phyloP scores from a whole-genome alignment of 2,113 vertebrate species.

The Solenodon paradoxus region DNA sequence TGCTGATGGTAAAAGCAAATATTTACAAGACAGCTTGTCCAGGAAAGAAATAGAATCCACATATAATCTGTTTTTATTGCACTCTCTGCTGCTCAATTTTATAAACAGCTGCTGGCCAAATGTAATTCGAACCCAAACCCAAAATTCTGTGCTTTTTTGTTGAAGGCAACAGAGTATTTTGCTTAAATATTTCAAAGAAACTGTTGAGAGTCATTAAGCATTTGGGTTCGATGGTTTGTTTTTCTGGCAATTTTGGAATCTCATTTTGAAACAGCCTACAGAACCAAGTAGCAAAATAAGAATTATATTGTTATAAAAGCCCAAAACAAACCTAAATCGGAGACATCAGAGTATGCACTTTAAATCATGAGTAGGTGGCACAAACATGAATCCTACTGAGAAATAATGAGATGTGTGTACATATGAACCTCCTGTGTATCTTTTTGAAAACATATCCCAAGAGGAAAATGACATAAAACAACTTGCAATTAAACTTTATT shows the following conservation, averaged over 20 bases:
- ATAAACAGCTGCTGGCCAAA: slow-evolving; percentile 80
- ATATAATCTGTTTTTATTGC: slow-evolving; percentile 73
- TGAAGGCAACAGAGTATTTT: slow-evolving; percentile 76
- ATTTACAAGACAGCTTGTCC: slow-evolving; percentile 69
- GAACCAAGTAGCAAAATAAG: slow-evolving; percentile 73
- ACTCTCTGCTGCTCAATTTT: slow-evolving; percentile 77
- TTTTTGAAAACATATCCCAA: slow-evolving; percentile 79
- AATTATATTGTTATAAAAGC: slow-evolving; percentile 79
- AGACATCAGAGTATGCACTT: slow-evolving; percentile 74
- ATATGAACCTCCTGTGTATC: slow-evolving; percentile 83
- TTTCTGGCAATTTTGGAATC: slow-evolving; percentile 67
- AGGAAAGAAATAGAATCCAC: slow-evolving; percentile 72
- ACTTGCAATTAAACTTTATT: slow-evolving; percentile 86
- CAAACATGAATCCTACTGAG: slow-evolving; percentile 82
- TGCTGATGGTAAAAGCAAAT: slow-evolving; percentile 76
- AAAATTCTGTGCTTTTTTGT: slow-evolving; percentile 70
- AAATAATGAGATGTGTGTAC: slow-evolving; percentile 86
- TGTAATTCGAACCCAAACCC: slow-evolving; percentile 78
- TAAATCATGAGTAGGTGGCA: slow-evolving; percentile 83
- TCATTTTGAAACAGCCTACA: slow-evolving; percentile 70
- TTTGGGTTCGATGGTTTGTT: slow-evolving; percentile 57
- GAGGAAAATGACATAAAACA: slow-evolving; percentile 83
- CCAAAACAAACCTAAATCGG: slow-evolving; percentile 75
- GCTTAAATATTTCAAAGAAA: slow-evolving; percentile 79
- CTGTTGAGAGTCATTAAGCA: slow-evolving; percentile 75